Evolutionary conservation across 1,140 invertebrate genomes (phyloP).

Genomic region (Brachionus calyciflorus): DNA sequence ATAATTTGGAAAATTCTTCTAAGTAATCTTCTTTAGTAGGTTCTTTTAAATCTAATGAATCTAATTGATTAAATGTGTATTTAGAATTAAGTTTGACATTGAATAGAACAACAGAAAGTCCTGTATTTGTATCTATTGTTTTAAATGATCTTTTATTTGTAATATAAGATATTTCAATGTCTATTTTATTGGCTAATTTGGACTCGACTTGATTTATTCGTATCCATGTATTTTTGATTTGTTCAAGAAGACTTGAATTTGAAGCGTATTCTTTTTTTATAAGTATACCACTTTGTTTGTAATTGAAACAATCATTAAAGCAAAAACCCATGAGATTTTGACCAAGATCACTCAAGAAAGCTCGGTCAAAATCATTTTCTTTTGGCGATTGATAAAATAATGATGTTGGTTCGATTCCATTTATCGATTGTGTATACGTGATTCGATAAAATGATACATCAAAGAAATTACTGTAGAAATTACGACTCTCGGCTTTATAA

Average conservation of each 20-base stretch:
- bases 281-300: conserved; percentile 22
- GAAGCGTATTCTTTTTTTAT: background rate
- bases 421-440: conserved; percentile 9
- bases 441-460: conserved; percentile 31
- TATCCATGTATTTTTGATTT: conserved; percentile 1
- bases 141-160: conserved; percentile 29
- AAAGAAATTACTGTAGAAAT: conserved; percentile 31
- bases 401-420: conserved; percentile 10
- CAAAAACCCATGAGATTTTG: conserved; percentile 41
- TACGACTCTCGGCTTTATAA: conserved; percentile 11
- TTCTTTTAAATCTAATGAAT: conserved; percentile 22
- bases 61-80: background rate
- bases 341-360: background rate
- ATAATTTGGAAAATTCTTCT: background rate
- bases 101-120: conserved; percentile 5
- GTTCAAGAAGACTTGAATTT: background rate
- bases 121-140: background rate
- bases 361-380: background rate
- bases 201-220: background rate
- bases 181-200: background rate
- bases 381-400: conserved; percentile 14
- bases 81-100: conserved; percentile 27
- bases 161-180: background rate
- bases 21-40: conserved; percentile 11
- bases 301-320: conserved; percentile 25